Base-by-base conservation (phyloP, 2,113 vertebrate species). In the Stegostoma tigrinum region DNA sequence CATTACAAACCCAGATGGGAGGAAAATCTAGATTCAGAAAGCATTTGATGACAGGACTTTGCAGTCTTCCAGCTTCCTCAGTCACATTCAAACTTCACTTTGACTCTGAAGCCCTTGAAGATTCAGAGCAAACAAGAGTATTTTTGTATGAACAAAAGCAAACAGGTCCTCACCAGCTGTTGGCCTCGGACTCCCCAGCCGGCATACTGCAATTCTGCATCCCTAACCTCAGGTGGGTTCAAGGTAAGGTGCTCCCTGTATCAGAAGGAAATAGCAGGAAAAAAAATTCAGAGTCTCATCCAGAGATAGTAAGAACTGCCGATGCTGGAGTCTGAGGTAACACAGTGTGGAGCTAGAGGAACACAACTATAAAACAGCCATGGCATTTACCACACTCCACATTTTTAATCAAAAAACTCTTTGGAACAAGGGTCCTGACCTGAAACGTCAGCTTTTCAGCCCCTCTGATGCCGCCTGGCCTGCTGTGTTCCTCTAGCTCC, bases 141-240 rank as follows among this genome's bases (percentile, higher is more conserved):
- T 0, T 83, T 96, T 96, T 0, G 64, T 38, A 23, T 2, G 0
- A n/a, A 93, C 38, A 24, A 48, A 91, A 38, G 10, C 38, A 38
- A 66, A 67, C 61, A 93, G 38, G 61, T 64, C 38, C 98, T 99
- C 98, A 99, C 99, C 99, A 99, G 98, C 96, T 99, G 99, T 96
- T 99, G 99, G 80, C 98, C 99, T 96, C 98, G 98, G 0, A 99
- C 98, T 38, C 99, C 99, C 99, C 99, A 99, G 96, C 99, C 99
- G 0, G 99, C 99, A 3, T 98, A 99, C 96, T 99, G 99, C 96
- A 99, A 98, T 96, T 98, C 98, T 96, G 98, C 98, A 1, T 99
- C 98, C 96, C 98, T 98, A 96, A 99, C 99, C 97, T 99, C 99
- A 0, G 99, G 99, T 91, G 99, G 99, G 96, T 99, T 98, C 96